phyloP scores from a whole-genome alignment of 2,888 invertebrate genomes.

The Diachrysia chrysitis region DNA sequence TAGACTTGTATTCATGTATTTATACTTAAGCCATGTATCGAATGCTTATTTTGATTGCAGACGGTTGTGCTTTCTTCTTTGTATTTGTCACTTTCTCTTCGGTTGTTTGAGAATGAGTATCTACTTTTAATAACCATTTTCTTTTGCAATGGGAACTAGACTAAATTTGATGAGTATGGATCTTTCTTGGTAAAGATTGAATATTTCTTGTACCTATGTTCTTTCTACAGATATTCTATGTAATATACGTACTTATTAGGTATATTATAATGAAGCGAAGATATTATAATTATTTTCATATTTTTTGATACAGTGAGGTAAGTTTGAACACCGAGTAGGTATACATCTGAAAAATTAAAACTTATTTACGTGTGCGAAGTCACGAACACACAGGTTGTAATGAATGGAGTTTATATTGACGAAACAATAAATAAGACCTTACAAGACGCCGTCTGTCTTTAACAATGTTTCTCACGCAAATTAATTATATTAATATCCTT shows the following conservation, averaged over 20 bases:
- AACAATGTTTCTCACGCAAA: slow-evolving; percentile 48
- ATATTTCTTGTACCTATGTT: not conserved
- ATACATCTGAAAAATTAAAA: not conserved
- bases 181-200: not conserved
- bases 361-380: slow-evolving; percentile 3
- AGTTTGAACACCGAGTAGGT: not conserved
- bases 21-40: not conserved
- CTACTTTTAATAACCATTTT: not conserved
- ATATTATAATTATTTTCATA: no score
- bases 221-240: not conserved
- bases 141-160: not conserved
- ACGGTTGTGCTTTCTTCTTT: not conserved
- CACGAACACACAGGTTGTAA: slow-evolving; percentile 3
- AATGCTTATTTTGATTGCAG: slow-evolving; percentile 3
- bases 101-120: not conserved
- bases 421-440: slow-evolving; percentile 6
- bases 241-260: no score
- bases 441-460: slow-evolving; percentile 13
- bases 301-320: no score
- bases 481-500: slow-evolving; percentile 48
- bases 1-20: slow-evolving; percentile 19
- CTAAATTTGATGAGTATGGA: not conserved
- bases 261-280: no score
- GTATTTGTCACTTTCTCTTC: slow-evolving; percentile 1
- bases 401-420: not conserved